Percentiles rank a stretch among this genome's conserved stretches.
phyloP scores from a whole-genome alignment of 1,140 invertebrate species.

The Calliphora vicina region DNA sequence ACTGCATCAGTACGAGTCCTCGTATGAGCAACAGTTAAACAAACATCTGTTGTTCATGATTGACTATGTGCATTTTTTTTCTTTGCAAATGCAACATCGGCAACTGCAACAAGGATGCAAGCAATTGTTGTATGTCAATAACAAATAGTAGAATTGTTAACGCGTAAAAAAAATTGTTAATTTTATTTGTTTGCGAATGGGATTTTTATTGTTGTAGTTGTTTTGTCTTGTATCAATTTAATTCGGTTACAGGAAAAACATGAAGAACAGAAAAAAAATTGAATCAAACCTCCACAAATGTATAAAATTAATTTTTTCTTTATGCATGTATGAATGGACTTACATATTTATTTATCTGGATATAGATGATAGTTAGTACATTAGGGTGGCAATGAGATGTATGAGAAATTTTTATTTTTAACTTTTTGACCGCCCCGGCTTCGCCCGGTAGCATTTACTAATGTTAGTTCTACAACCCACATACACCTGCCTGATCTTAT shows the following conservation, averaged over 20 bases:
- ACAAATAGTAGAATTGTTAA: constrained; percentile 14
- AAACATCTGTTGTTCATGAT: constrained; percentile 3
- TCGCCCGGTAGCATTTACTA: no score
- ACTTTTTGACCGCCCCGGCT: no score
- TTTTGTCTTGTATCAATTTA: neutral
- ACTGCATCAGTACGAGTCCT: neutral
- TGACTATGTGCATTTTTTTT: neutral
- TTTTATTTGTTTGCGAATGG: neutral
- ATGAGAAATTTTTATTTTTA: no score
- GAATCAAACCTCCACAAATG: neutral
- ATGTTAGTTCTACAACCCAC: no score
- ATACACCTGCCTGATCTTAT: no score
- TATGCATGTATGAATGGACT: neutral
- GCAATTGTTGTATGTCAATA: neutral
- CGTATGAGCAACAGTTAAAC: neutral
- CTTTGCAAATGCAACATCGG: neutral
- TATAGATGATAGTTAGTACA: neutral
- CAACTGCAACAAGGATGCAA: neutral
- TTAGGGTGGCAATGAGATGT: neutral
- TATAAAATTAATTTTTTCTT: neutral
- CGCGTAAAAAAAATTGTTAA: neutral
- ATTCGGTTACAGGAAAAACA: neutral
- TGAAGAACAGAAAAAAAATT: neutral
- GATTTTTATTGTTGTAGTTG: neutral
- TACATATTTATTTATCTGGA: neutral